A percentile compares a stretch with the other conserved stretches of the same genome.
These are phyloP conservation scores for Telmatherina bonti DNA, from an alignment of 2,797 vertebrate genomes.

Conservation along the genomic window DNA sequence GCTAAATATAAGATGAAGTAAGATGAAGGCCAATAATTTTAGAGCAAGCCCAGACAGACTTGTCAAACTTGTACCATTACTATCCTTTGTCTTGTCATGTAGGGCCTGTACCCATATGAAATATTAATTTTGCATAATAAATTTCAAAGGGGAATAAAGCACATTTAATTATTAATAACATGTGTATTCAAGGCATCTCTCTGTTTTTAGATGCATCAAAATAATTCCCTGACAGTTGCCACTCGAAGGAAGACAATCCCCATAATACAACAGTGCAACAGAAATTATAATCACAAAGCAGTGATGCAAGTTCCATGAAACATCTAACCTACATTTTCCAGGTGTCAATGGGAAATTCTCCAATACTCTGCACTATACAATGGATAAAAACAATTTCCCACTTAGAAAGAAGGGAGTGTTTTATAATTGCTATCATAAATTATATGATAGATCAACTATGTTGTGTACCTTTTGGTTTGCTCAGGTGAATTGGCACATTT, in stretches of 20 bases:
- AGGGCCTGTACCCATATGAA: conserved; percentile 84
- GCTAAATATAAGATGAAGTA: conserved; percentile 80
- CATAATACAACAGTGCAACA: conserved; percentile 57
- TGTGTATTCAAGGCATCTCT: conserved; percentile 86
- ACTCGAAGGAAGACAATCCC: conserved; percentile 76
- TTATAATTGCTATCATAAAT: no score
- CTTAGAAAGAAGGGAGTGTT: no score
- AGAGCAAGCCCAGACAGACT: conserved; percentile 80
- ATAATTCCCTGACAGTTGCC: conserved; percentile 83
- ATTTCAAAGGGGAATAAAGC: conserved; percentile 87
- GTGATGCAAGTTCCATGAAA: conserved; percentile 72
- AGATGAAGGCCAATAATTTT: conserved; percentile 70
- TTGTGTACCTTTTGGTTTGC: no score
- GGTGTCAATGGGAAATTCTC: conserved; percentile 38
- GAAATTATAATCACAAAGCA: conserved; percentile 59
- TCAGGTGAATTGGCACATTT: no score
- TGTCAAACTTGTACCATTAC: conserved; percentile 83
- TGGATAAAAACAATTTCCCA: no score
- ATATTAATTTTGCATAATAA: conserved; percentile 89
- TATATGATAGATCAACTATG: no score
- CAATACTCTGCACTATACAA: not conserved
- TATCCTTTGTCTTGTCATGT: conserved; percentile 87
- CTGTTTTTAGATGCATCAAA: conserved; percentile 78
- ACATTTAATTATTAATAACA: conserved; percentile 87
- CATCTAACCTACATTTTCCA: conserved; percentile 75